These are phyloP conservation scores for Ctenodactylus gundi DNA, from an alignment of 2,113 vertebrate genomes.

Conservation along the genomic window DNA sequence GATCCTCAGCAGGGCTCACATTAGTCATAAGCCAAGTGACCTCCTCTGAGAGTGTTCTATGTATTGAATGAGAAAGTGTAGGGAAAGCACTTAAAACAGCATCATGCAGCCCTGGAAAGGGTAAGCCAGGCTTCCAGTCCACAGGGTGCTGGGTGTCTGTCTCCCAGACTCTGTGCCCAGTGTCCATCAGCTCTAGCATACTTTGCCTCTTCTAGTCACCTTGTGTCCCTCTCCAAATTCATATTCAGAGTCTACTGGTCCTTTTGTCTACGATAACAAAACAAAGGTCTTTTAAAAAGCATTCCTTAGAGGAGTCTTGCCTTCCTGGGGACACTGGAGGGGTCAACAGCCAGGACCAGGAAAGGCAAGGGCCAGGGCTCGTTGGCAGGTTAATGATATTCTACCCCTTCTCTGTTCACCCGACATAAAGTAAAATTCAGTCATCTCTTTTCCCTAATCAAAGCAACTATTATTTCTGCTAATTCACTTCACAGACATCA, in stretches of 20 bases:
- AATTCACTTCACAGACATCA: constrained; percentile 27
- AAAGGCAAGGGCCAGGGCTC: too few relatives aligned
- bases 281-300: neutral
- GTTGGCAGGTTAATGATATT: neutral
- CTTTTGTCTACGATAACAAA: neutral
- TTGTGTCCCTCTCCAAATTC: neutral
- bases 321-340: neutral
- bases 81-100: neutral
- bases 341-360: too few relatives aligned
- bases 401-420: neutral
- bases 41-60: neutral
- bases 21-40: neutral
- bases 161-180: fast-evolving
- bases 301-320: neutral
- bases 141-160: fast-evolving
- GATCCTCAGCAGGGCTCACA: neutral
- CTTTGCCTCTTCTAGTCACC: neutral
- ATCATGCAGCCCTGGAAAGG: fast-evolving
- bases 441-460: constrained; percentile 29
- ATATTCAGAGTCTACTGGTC: neutral
- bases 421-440: constrained; percentile 46
- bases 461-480: constrained; percentile 61
- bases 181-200: neutral
- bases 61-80: neutral
- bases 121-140: neutral